Evolutionary conservation across 1,140 invertebrate genomes (phyloP).

Genomic region (Ladona fulva): DNA sequence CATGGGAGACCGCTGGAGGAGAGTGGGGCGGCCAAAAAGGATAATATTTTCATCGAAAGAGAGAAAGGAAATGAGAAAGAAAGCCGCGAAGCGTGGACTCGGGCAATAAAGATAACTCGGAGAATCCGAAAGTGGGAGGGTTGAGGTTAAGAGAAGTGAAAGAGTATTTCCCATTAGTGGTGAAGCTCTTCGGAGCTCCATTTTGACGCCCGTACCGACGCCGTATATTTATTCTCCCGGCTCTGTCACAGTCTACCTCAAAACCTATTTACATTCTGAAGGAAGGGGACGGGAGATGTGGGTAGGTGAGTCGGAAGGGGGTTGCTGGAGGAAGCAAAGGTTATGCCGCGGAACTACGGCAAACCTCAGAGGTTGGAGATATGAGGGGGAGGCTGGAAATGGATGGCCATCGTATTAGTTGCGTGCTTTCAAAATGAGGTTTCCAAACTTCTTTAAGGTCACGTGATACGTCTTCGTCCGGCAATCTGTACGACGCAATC

Average conservation of each 20-base stretch:
- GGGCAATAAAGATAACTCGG: not conserved
- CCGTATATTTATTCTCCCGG: not conserved
- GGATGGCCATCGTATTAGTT: not conserved
- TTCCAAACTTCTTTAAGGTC: too few species aligned
- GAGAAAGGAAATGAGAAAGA: not conserved
- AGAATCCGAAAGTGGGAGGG: too few species aligned
- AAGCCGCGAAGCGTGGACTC: not conserved
- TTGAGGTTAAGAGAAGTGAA: not conserved
- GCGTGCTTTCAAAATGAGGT: too few species aligned
- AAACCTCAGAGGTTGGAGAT: too few species aligned
- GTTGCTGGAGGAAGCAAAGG: not conserved
- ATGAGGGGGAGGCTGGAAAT: not conserved
- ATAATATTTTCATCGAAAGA: too few species aligned
- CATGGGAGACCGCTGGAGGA: too few species aligned
- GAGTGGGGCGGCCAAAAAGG: not conserved
- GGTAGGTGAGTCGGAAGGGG: not conserved
- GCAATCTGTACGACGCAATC: too few species aligned
- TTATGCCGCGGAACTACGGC: too few species aligned
- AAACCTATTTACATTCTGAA: not conserved
- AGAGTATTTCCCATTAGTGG: not conserved
- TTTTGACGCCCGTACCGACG: not conserved
- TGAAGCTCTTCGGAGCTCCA: not conserved
- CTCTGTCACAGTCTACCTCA: not conserved
- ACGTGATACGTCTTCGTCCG: too few species aligned
- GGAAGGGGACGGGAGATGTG: not conserved